Evolutionary conservation across 1,140 invertebrate species (phyloP).

Genomic region (Drosophila obscura): DNA sequence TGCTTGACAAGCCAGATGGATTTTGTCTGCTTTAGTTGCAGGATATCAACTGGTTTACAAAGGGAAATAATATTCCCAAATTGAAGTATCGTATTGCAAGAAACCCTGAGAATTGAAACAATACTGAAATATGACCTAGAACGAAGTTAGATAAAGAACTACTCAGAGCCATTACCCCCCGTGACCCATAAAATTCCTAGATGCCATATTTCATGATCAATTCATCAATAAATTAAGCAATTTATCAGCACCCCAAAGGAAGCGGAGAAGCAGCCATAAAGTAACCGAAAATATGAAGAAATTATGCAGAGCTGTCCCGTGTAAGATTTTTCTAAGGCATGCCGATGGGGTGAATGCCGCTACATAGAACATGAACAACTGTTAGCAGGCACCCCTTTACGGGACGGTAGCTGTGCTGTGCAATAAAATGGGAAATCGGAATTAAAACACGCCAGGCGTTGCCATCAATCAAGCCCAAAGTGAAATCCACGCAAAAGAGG

Average conservation of each 20-base stretch:
- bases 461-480: conserved; percentile 61
- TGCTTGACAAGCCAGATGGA: background rate
- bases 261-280: conserved; percentile 5
- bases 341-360: conserved; percentile 45
- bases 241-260: conserved; percentile 43
- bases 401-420: background rate
- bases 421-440: conserved; percentile 45
- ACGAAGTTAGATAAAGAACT: background rate
- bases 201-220: conserved; percentile 3
- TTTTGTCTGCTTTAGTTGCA: too few relatives aligned
- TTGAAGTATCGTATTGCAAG: too few relatives aligned
- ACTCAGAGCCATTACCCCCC: background rate
- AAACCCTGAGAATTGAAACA: too few relatives aligned
- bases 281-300: conserved; percentile 25
- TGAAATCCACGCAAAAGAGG: conserved; percentile 49
- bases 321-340: conserved; percentile 22
- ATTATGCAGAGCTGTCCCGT: conserved; percentile 13
- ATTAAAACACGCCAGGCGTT: conserved; percentile 64
- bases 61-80: too few relatives aligned
- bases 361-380: conserved; percentile 34
- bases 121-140: too few relatives aligned
- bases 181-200: conserved; percentile 8
- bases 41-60: too few relatives aligned
- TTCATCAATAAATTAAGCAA: conserved; percentile 54
- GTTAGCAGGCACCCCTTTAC: conserved; percentile 57